phyloP scores from a whole-genome alignment of 2,113 vertebrate species.

The Potamarius usumacintae region DNA sequence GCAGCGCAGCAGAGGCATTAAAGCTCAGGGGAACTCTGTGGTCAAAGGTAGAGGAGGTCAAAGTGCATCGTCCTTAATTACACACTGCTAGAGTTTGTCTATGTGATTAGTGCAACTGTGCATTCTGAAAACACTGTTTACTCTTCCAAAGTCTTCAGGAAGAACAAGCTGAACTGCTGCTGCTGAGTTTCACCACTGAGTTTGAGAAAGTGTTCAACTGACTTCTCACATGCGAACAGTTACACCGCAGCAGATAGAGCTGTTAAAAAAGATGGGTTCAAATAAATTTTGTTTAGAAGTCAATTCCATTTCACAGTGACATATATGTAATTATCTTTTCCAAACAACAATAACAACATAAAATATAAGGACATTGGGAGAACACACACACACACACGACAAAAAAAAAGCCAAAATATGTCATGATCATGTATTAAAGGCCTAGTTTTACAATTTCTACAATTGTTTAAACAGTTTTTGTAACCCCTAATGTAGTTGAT shows the following conservation, averaged over 20 bases:
- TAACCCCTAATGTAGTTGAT: neutral
- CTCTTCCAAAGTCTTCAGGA: conserved; percentile 45
- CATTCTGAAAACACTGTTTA: conserved; percentile 35
- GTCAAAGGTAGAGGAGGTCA: conserved; percentile 59
- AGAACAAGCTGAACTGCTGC: conserved; percentile 2
- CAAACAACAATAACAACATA: neutral
- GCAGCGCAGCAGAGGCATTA: neutral
- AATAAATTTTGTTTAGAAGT: neutral
- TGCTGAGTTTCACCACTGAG: neutral
- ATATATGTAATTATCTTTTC: neutral
- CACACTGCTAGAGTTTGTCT: conserved; percentile 50
- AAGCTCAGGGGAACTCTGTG: neutral
- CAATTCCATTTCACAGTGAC: neutral
- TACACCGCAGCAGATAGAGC: neutral
- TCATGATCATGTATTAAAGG: neutral
- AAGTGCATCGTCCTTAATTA: conserved; percentile 57
- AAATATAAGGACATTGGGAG: neutral
- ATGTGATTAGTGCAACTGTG: conserved; percentile 15
- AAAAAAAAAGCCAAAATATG: neutral
- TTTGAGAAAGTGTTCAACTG: neutral
- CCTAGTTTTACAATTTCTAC: neutral
- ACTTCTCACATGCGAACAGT: neutral
- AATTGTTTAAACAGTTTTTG: neutral
- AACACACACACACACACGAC: neutral
- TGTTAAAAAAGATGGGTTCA: neutral